These are phyloP conservation scores for Lasioglossum marginatum DNA, from an alignment of 2,888 invertebrate genomes.

Conservation along the genomic window DNA sequence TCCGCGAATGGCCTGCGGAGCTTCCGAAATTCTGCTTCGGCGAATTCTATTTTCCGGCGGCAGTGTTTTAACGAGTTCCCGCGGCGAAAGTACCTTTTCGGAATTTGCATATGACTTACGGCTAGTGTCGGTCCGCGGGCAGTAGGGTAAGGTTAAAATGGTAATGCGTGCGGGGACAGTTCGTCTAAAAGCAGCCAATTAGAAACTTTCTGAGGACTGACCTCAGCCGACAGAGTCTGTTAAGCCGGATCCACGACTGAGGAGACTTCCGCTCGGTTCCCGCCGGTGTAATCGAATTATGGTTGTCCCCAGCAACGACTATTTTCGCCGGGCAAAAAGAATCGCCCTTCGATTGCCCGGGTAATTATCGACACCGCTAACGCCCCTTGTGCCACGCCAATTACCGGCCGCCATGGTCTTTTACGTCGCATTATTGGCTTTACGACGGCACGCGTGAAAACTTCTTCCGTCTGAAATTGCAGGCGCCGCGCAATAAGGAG, in stretches of 20 bases:
- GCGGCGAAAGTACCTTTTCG: conserved; percentile 36
- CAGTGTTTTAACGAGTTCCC: conserved; percentile 47
- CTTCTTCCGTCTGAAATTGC: background rate
- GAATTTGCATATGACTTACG: conserved; percentile 70
- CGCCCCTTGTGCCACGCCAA: conserved; percentile 8
- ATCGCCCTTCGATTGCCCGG: conserved; percentile 24
- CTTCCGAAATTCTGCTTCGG: conserved; percentile 13
- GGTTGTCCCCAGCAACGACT: conserved; percentile 37
- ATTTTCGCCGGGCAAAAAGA: conserved; percentile 13
- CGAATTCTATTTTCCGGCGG: conserved; percentile 35
- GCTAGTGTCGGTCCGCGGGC: conserved; percentile 1
- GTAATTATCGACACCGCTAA: conserved; percentile 20
- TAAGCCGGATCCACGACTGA: conserved; percentile 51
- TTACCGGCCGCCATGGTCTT: conserved; percentile 2
- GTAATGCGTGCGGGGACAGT: conserved; percentile 69
- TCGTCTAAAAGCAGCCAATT: conserved; percentile 79
- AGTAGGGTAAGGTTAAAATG: conserved; percentile 71
- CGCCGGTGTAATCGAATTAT: conserved; percentile 57
- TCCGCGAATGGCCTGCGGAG: background rate
- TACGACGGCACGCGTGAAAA: background rate
- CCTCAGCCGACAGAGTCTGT: conserved; percentile 54
- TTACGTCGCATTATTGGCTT: background rate
- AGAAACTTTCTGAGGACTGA: conserved; percentile 75
- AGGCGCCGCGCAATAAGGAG: no score
- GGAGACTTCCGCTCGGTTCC: conserved; percentile 26